A percentile compares a stretch with the other conserved stretches of the same genome.
Conservation (phyloP, 2,888 invertebrate species). For the Phlogophora meticulosa region DNA sequence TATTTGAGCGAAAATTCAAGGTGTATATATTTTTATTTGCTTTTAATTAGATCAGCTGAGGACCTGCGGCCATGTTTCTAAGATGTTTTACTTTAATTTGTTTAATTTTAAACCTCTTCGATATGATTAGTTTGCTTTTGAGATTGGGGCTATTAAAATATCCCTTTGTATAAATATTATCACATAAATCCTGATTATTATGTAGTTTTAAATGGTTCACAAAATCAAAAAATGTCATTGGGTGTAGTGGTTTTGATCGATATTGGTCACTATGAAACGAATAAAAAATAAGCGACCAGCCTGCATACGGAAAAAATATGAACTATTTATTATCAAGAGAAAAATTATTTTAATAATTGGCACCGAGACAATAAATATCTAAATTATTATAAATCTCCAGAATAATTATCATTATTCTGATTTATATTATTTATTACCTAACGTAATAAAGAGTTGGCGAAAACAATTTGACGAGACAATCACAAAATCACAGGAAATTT, state of each 20-base stretch:
- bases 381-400: slow-evolving; percentile 67
- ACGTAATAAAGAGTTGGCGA: slow-evolving; percentile 65
- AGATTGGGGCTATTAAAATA: not conserved
- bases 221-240: not conserved
- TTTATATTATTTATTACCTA: slow-evolving; percentile 61
- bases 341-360: slow-evolving; percentile 78
- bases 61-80: not conserved
- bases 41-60: slow-evolving; percentile 7
- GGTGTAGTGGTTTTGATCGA: not conserved
- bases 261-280: not conserved
- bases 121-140: slow-evolving; percentile 31
- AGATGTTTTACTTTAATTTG: slow-evolving; percentile 3
- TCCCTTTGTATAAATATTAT: not conserved
- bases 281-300: slow-evolving; percentile 49
- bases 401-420: slow-evolving; percentile 55
- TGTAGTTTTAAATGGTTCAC: not conserved
- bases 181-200: not conserved
- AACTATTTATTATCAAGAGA: slow-evolving; percentile 64
- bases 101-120: slow-evolving; percentile 21
- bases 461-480: slow-evolving; percentile 64
- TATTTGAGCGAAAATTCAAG: slow-evolving; percentile 9
- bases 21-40: slow-evolving; percentile 3
- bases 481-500: slow-evolving; percentile 62
- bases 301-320: slow-evolving; percentile 51
- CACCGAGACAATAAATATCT: slow-evolving; percentile 76